Evolutionary conservation across 2,797 vertebrate genomes (phyloP).

Genomic region (Bryconaethiops microstoma): DNA sequence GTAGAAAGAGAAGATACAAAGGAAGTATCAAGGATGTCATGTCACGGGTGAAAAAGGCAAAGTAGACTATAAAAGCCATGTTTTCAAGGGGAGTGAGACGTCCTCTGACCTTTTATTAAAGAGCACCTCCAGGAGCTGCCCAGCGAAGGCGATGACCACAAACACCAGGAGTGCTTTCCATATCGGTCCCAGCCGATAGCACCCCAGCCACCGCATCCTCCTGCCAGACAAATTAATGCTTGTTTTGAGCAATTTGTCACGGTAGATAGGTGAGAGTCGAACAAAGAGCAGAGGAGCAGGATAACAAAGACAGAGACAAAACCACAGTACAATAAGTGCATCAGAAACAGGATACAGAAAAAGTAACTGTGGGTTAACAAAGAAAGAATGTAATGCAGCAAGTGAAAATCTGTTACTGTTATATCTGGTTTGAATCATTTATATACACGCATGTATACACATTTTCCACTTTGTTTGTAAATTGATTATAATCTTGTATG

Average conservation of each 20-base stretch:
- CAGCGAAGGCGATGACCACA: conserved; percentile 81
- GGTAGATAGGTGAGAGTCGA: background rate
- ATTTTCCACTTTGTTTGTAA: too few species aligned
- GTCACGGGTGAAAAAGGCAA: background rate
- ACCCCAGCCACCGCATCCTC: conserved; percentile 79
- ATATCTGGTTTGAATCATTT: too few species aligned
- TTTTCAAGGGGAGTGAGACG: background rate
- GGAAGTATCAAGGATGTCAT: background rate
- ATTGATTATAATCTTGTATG: too few species aligned
- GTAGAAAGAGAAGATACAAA: background rate
- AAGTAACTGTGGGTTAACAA: background rate
- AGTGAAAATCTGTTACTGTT: too few species aligned
- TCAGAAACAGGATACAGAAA: background rate
- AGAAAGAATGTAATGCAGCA: too few species aligned
- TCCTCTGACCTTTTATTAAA: conserved; percentile 83
- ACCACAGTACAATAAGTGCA: background rate
- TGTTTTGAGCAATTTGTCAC: background rate
- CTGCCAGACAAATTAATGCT: conserved; percentile 55
- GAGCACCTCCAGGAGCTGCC: conserved; percentile 85
- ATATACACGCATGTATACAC: too few species aligned
- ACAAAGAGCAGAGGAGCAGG: too few species aligned
- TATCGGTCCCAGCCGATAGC: conserved; percentile 74
- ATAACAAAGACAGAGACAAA: background rate
- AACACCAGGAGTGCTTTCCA: conserved; percentile 84
- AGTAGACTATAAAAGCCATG: background rate